Evolutionary conservation across 2,888 invertebrate genomes (phyloP), one percentile per base, ranked within the genome.

Genomic region (Abscondita cerata): DNA sequence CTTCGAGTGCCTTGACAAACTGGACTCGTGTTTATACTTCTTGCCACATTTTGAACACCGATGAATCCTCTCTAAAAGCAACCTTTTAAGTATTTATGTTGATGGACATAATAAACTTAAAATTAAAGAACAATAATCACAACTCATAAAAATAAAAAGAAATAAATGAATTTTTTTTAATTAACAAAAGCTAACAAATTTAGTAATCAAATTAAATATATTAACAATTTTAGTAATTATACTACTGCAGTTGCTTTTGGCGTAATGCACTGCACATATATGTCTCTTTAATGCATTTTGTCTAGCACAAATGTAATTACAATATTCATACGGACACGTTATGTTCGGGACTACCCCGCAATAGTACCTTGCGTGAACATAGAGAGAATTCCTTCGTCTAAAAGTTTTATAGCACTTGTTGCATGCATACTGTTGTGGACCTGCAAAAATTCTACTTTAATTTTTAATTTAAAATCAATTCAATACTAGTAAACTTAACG

Each of bases 341-440:
- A n/a, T 20, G 2, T 46, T 19, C 2, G 20, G 55, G 5, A 16
- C 19, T 4, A n/a, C 9, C 2, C 47, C 55, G 19, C 55, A 57
- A 40, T 57, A 50, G 20, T 50, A 57, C 40, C 40, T 57, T 31
- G 19, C 16, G 11, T 57, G 48, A 18, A 50, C 52, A 19, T 58
- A 46, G 13, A 58, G 33, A 11, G 50, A 48, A 25, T 48, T 48
- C 12, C 33, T 48, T 15, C 40, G 50, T 16, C 12, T 50, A 12
- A 16, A 57, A n/a, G 5, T 15, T 34, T 31, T 48, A 16, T 20
- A 8, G 9, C 56, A 56, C 31, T 13, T 47, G 18, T 31, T 18
- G 47, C 56, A 56, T 2, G 19, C n/a, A 48, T 56, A 31, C 8
- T 9, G 1, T 15, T 6, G 4, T 15, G 11, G 12, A 36, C 50